These are phyloP conservation scores for Lordiphosa clarofinis DNA, from an alignment of 1,140 invertebrate genomes.

Conservation along the genomic window DNA sequence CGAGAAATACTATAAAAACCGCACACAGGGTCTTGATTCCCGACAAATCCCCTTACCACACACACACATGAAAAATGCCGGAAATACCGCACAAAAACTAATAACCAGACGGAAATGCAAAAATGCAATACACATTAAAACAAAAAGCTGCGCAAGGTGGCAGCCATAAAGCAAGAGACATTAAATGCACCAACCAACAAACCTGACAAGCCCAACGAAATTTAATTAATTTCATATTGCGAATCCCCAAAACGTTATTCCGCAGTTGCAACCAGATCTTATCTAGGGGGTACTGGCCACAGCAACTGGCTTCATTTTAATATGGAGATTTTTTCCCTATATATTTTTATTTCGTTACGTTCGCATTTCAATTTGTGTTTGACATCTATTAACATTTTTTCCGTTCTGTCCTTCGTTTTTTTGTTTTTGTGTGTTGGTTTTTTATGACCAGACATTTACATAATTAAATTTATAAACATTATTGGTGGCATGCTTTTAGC, in stretches of 20 bases:
- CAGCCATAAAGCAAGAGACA: slow-evolving; percentile 66
- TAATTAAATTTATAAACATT: slow-evolving; percentile 77
- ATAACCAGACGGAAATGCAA: slow-evolving; percentile 71
- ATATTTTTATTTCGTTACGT: slow-evolving; percentile 24
- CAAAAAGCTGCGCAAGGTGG: slow-evolving; percentile 29
- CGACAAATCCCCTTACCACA: slow-evolving; percentile 1
- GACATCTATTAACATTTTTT: slow-evolving; percentile 68
- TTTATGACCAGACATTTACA: slow-evolving; percentile 66
- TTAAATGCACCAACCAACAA: slow-evolving; percentile 53
- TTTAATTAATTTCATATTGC: slow-evolving; percentile 74
- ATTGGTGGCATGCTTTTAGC: slow-evolving; percentile 72
- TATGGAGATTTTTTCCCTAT: slow-evolving; percentile 22
- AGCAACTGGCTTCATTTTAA: slow-evolving; percentile 22
- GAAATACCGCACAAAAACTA: slow-evolving; percentile 64
- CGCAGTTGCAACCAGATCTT: slow-evolving; percentile 4
- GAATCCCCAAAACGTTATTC: slow-evolving; percentile 32
- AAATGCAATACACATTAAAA: slow-evolving; percentile 30
- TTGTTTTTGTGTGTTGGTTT: slow-evolving; percentile 21
- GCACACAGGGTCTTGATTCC: slow-evolving; percentile 15
- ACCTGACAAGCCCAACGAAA: slow-evolving; percentile 42
- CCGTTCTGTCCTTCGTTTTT: not conserved
- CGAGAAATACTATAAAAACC: slow-evolving; percentile 28
- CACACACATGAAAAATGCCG: slow-evolving; percentile 49
- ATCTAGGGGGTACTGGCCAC: slow-evolving; percentile 13
- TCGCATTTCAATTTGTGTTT: slow-evolving; percentile 65